Base-by-base conservation (phyloP, 2,888 invertebrate genomes). In the Perizoma flavofasciatum region DNA sequence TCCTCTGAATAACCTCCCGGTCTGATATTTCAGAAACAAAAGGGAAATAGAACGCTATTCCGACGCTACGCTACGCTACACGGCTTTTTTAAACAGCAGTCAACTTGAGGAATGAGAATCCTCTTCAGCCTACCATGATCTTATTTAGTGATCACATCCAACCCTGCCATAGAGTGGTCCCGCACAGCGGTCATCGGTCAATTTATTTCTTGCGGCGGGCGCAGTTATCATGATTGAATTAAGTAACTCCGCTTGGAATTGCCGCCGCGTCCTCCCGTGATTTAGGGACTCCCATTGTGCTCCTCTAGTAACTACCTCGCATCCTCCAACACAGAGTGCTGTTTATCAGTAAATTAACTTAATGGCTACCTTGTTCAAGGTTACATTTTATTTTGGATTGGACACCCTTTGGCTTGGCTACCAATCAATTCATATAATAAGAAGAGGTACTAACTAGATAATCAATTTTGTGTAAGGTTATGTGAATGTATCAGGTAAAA, bases 141-240 rank as follows among this genome's bases (percentile, higher is more conserved):
- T 57, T 40, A 57, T 68, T 58, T 46, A 5, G 50, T 47, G 58
- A 67, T 65, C 64, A 59, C 67, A 65, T 66, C 49, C 60, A 83
- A 47, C 85, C 87, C 83, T 85, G 69, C 37, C 9, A 48, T 33
- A 46, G 41, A 48, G 66, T 46, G 50, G 59, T 71, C 67, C 71
- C 72, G 75, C 76, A 70, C 81, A 83, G 83, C 82, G 85, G 86
- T 83, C 89, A 85, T 85, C 85, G 91, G 89, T 89, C 89, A 89
- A 91, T 91, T 88, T 88, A 90, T 89, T 90, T 90, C 82, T 90
- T 87, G 86, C 84, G 78, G 78, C n/a, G 75, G 79, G 83, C 85
- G 85, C 89, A 87, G 91, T 89, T 91, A 92, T 91, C 91, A 84
- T 86, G 90, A 92, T 92, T 91, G 90, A 92, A 92, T 92, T 89